Conservation (phyloP, 2,888 invertebrate genomes). For the Rhimphoctona megacephalus region DNA sequence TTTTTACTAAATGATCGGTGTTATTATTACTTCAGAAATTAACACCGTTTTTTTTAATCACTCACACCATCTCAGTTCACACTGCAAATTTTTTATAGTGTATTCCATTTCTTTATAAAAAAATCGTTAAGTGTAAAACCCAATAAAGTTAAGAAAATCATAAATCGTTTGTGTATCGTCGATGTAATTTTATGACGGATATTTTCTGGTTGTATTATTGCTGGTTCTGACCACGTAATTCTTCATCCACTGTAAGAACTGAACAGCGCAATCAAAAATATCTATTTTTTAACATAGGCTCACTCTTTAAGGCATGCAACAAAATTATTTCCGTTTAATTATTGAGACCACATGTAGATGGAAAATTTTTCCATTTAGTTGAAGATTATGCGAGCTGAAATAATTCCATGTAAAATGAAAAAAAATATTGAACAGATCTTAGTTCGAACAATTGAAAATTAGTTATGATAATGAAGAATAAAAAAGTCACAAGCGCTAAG, state of each 20-base stretch:
- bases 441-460: background rate
- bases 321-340: background rate
- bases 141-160: background rate
- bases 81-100: too few relatives aligned
- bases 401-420: background rate
- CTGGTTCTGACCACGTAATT: background rate
- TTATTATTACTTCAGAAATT: too few relatives aligned
- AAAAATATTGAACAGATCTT: background rate
- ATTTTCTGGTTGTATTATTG: background rate
- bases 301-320: background rate
- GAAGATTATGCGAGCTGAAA: background rate
- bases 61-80: too few relatives aligned
- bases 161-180: background rate
- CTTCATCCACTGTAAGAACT: background rate
- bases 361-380: background rate
- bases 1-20: too few relatives aligned
- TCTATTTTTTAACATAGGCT: background rate
- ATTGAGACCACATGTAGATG: background rate
- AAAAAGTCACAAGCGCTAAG: background rate
- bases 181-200: background rate
- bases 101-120: too few relatives aligned
- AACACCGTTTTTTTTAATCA: too few relatives aligned
- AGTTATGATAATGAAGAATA: background rate
- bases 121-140: too few relatives aligned
- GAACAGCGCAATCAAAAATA: background rate